Evolutionary conservation across 2,113 vertebrate genomes (phyloP), one percentile per base, ranked within the genome.

Genomic region (Psilopsiagon aymara): DNA sequence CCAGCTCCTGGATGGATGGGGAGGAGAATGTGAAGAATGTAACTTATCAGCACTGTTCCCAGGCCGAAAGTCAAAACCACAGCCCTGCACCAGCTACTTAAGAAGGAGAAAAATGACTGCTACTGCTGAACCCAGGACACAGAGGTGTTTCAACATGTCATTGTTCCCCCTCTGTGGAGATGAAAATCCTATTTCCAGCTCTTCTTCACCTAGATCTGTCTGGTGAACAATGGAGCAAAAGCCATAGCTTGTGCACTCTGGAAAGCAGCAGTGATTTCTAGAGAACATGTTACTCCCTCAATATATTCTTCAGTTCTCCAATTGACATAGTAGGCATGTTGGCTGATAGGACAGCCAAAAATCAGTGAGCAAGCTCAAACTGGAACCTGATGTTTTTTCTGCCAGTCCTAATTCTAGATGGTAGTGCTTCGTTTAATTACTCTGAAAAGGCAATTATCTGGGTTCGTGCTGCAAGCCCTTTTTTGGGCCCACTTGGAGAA

Each of bases 291-390:
- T 55, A 27, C 10, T 86, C 12, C 24, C 27, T 53, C 41, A 62
- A 8, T 11, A 41, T 3, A 3, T 44, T 86, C 24, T 82, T 9
- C 6, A 10, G 0, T 53, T 57, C 33, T 21, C 8, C 55, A 69
- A 9, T 23, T 57, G 41, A n/a, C 0, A 0, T n/a, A 13, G 33
- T n/a, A 68, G 24, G 27, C 18, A 29, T 66, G 10, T 33, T 82
- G 57, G 28, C 21, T 41, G 35, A 43, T 17, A 33, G 7, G 11
- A 43, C 21, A 17, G 31, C 10, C 17, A 17, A 27, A 87, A 84
- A 13, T 15, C 43, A 68, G 43, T 6, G 12, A 41, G 17, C 14
- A 35, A 43, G 60, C 14, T 44, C 5, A 10, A 17, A 71, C 13
- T 39, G 25, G 46, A 68, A 52, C 9, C 2, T 69, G 2, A 3